Conservation (phyloP, 2,797 vertebrate species). For the Enteromius paludinosus region DNA sequence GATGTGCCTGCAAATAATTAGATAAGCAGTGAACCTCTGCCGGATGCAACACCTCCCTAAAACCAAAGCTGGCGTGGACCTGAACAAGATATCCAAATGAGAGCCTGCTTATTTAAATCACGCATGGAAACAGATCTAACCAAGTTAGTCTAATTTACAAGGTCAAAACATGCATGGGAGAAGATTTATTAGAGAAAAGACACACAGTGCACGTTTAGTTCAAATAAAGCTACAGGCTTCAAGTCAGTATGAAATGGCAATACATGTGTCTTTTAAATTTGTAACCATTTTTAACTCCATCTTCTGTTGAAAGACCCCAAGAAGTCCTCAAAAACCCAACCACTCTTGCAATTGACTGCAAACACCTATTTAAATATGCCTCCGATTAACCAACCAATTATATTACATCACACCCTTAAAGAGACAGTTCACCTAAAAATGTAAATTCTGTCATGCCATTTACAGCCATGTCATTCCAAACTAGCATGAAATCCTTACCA, state of each 20-base stretch:
- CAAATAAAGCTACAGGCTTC: not conserved
- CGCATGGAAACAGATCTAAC: constrained; percentile 10
- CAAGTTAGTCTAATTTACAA: constrained; percentile 5
- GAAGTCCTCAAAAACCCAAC: not conserved
- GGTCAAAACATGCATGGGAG: not conserved
- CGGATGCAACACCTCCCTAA: constrained; percentile 18
- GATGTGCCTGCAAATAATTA: constrained; percentile 34
- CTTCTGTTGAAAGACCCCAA: not conserved
- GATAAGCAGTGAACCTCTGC: constrained; percentile 33
- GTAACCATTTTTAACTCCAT: not conserved
- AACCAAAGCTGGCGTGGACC: constrained; percentile 14
- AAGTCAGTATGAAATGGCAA: not conserved
- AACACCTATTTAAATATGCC: not conserved
- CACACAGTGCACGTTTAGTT: not conserved
- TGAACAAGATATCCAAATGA: constrained; percentile 19
- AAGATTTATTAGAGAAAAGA: not conserved
- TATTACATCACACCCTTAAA: not conserved
- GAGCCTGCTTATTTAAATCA: constrained; percentile 15
- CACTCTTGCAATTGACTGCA: not conserved
- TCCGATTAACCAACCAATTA: not conserved
- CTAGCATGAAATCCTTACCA: too few species aligned
- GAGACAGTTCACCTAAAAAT: not conserved
- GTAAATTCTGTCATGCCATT: not conserved
- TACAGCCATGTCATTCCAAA: not conserved
- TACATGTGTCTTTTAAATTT: not conserved